Conservation (phyloP, 2,113 vertebrate genomes). For the Boleophthalmus pectinirostris region DNA sequence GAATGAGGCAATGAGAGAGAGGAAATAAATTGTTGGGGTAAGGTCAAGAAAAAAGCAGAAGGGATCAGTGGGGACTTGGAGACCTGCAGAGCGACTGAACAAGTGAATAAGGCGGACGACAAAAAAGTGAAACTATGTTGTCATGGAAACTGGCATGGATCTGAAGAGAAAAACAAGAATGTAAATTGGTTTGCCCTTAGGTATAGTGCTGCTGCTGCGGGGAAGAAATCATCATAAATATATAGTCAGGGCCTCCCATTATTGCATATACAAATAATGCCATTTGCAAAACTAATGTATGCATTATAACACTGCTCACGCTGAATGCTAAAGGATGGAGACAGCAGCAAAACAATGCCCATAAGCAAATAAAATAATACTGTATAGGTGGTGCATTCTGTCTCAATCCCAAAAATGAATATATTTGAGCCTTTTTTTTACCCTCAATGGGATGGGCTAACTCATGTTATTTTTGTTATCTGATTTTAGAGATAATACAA, state of each 20-base stretch:
- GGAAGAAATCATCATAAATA: slow-evolving; percentile 50
- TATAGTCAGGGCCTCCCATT: slow-evolving; percentile 27
- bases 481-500: slow-evolving; percentile 80
- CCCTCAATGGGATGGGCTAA: not conserved
- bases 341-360: not conserved
- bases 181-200: slow-evolving; percentile 84
- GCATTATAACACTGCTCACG: not conserved
- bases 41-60: slow-evolving; percentile 67
- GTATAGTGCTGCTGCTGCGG: slow-evolving; percentile 67
- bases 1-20: slow-evolving; percentile 57
- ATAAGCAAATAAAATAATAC: not conserved
- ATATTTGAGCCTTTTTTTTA: not conserved
- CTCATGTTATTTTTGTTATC: slow-evolving; percentile 53
- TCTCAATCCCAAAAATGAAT: not conserved
- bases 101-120: slow-evolving; percentile 63
- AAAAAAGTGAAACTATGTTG: slow-evolving; percentile 87
- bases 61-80: slow-evolving; percentile 55
- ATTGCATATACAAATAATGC: slow-evolving; percentile 17
- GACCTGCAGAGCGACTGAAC: slow-evolving; percentile 26
- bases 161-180: slow-evolving; percentile 85
- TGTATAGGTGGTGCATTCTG: not conserved
- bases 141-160: slow-evolving; percentile 90
- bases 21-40: slow-evolving; percentile 59
- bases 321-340: not conserved
- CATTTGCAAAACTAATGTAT: slow-evolving; percentile 16